A percentile compares a stretch with the other conserved stretches of the same genome.
These are phyloP conservation scores for Zoanthus gigantus DNA, from an alignment of 92 coral and sea anemone genomes.

Conservation along the genomic window DNA sequence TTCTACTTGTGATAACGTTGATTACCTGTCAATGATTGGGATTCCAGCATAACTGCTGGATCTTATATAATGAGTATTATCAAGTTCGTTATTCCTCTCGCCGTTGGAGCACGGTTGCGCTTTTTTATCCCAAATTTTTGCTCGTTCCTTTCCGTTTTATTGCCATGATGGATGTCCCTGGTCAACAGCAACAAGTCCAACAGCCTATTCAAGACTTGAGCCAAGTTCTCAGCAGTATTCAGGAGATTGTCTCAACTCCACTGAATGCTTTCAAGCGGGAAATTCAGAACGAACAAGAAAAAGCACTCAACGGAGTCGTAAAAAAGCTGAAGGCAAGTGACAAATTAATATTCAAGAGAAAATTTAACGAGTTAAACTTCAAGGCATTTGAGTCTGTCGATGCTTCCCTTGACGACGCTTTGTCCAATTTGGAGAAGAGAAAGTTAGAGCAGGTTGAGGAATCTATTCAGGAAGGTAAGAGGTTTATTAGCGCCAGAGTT, in stretches of 20 bases:
- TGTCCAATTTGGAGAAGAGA: neutral
- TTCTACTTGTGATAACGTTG: too few species aligned
- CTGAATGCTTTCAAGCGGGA: conserved; percentile 17
- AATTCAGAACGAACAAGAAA: conserved; percentile 9
- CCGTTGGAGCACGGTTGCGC: too few species aligned
- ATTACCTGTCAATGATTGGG: too few species aligned
- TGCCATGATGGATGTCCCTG: too few species aligned
- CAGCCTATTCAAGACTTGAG: neutral
- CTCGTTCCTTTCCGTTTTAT: too few species aligned
- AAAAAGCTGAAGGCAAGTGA: conserved; percentile 19
- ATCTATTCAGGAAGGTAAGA: conserved; percentile 2
- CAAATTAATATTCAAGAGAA: conserved; percentile 16
- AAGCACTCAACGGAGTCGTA: conserved; percentile 15
- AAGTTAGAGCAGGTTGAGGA: conserved; percentile 1
- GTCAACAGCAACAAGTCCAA: too few species aligned
- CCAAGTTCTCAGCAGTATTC: conserved; percentile 9
- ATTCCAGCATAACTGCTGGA: too few species aligned
- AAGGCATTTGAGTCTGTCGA: conserved; percentile 17
- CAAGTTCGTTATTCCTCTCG: too few species aligned
- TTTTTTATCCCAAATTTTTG: too few species aligned
- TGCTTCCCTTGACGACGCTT: conserved; percentile 12
- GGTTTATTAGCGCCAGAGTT: neutral
- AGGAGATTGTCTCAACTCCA: conserved; percentile 8
- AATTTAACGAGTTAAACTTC: conserved; percentile 27
- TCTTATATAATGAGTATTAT: too few species aligned